Percentiles rank a stretch among this genome's conserved stretches.
phyloP scores from a whole-genome alignment of 2,113 vertebrate species.

The Balaenoptera acutorostrata region DNA sequence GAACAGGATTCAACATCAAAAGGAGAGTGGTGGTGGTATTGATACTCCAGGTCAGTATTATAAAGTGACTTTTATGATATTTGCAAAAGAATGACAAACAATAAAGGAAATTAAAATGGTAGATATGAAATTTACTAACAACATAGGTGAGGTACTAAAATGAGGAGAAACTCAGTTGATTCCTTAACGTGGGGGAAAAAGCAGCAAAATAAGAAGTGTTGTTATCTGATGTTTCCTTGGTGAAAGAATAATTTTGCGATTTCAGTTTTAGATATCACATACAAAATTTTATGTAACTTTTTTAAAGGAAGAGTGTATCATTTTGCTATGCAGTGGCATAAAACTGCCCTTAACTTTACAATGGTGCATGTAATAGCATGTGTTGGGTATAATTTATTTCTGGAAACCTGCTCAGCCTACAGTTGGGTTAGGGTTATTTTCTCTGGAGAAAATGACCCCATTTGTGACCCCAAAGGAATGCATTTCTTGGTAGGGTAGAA shows the following conservation, averaged over 20 bases:
- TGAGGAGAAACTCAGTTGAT: slow-evolving; percentile 47
- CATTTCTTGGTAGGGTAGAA: background rate
- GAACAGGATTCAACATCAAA: background rate
- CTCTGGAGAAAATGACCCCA: background rate
- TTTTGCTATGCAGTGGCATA: background rate
- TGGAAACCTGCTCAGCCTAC: background rate
- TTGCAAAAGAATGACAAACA: slow-evolving; percentile 54
- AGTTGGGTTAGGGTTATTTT: background rate
- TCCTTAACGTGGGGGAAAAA: slow-evolving; percentile 51
- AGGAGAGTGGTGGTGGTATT: background rate
- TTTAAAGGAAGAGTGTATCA: background rate
- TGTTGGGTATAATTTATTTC: background rate
- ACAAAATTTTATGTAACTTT: background rate
- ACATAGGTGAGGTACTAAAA: slow-evolving; percentile 60
- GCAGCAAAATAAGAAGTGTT: slow-evolving; percentile 50
- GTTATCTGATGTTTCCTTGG: slow-evolving; percentile 20
- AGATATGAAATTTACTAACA: slow-evolving; percentile 65
- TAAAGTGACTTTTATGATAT: background rate
- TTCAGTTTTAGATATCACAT: slow-evolving; percentile 17
- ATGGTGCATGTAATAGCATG: background rate
- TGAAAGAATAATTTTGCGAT: slow-evolving; percentile 56
- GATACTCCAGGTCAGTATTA: background rate
- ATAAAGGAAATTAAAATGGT: slow-evolving; percentile 54
- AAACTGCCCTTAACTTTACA: background rate
- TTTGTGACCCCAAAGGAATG: background rate